Evolutionary conservation across 1,140 invertebrate genomes (phyloP), one percentile per base, ranked within the genome.

Genomic region (Drosophila triauraria): DNA sequence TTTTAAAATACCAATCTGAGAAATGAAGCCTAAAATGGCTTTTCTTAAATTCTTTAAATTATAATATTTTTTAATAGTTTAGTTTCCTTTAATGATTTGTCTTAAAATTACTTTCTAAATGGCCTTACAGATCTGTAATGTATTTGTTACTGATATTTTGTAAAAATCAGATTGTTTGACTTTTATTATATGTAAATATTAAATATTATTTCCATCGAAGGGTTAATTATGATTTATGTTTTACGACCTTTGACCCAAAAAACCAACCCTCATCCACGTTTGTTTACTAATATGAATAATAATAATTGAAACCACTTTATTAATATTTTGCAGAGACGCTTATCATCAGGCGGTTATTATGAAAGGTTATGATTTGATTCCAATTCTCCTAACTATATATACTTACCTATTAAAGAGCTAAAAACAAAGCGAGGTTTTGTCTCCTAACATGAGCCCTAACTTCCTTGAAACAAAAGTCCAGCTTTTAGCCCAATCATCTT

Each of bases 251-350:
- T 63, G 25, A 38, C 47, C 42, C 44, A n/a, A 60, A 69, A 7
- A 3, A 50, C 62, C 57, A 57, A 51, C 65, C 46, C 59, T 44
- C 38, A 64, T 67, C 48, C 67, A 53, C 65, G 46, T 84, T 74
- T 62, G 62, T 78, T 86, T 79, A 90, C 86, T 90, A 91, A 92
- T 91, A 88, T 69, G 68, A 80, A 56, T 56, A 82, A 90, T 90
- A 90, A 90, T 90, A 90, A 90, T 91, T 79, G 58, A 85, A 78
- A 85, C 67, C 78, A 92, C 75, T 92, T 92, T 92, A 91, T 92
- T 92, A 92, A 92, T 92, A 92, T 92, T 92, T 92, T 92, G 91
- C 91, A 92, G 91, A 92, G 91, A 90, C 91, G 91, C 91, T 92
- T 92, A 92, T 91, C 91, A 92, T 91, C 91, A 92, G 87, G 84